Conservation (phyloP, 1,140 invertebrate genomes). For the Asobara japonica region DNA sequence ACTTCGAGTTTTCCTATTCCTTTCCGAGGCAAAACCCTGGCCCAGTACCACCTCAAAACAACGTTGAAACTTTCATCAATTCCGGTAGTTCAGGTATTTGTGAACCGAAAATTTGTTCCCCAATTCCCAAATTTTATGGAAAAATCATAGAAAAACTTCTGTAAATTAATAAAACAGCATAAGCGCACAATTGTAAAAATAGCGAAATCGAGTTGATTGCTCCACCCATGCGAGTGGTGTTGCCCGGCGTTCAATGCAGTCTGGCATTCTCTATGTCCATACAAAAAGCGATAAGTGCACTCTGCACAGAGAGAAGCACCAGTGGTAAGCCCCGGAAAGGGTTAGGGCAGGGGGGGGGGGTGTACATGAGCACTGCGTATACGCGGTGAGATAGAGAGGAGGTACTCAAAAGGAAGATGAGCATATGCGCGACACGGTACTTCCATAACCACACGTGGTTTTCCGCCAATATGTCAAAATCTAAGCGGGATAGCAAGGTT, state of each 20-base stretch:
- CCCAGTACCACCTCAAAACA: too few relatives aligned
- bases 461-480: background rate
- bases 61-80: too few relatives aligned
- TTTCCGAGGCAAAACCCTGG: too few relatives aligned
- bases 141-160: background rate
- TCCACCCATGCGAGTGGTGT: background rate
- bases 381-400: background rate
- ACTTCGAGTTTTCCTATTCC: too few relatives aligned
- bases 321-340: background rate
- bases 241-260: background rate
- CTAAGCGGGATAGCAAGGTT: too few relatives aligned
- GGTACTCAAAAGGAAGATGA: background rate
- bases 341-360: background rate
- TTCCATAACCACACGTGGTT: background rate
- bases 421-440: background rate
- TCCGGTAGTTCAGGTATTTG: too few relatives aligned
- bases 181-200: too few relatives aligned
- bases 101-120: too few relatives aligned
- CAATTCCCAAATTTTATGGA: too few relatives aligned
- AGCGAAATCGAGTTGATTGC: too few relatives aligned
- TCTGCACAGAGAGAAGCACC: background rate
- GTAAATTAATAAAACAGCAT: too few relatives aligned
- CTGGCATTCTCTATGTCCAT: background rate
- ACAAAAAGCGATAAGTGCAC: conserved; percentile 2
- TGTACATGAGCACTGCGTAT: background rate